Evolutionary conservation across 2,797 vertebrate genomes (phyloP), one percentile per base, ranked within the genome.

Genomic region (Catamblyrhynchus diadema): DNA sequence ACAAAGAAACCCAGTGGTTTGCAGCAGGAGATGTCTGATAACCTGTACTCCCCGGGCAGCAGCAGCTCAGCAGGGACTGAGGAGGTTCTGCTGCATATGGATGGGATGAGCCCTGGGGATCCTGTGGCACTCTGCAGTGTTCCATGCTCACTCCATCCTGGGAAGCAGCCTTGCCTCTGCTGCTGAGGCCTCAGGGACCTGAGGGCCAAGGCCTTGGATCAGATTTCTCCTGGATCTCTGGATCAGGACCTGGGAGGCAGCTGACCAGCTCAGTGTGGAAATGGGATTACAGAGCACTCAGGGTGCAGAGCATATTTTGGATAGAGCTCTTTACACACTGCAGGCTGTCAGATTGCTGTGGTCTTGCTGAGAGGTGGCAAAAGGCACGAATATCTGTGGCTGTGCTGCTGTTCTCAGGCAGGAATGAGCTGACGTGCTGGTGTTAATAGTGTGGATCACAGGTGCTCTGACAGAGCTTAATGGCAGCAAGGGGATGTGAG

Each of bases 291-390:
- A 4, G 51, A 66, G 64, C 54, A 8, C 73, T 66, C 1, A 0
- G 67, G 37, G 33, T 77, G 64, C 60, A 45, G 64, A 54, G 30
- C 12, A 2, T 60, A 7, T 53, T 80, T 66, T 5, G 8, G 67
- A 65, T 39, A 10, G 56, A 69, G 61, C 42, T 50, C 18, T 69
- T 64, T 64, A n/a, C 4, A 0, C 3, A 2, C 61, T 69, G 65
- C 42, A 33, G 39, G 30, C 80, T 74, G 79, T 72, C 50, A 7
- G 22, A 37, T n/a, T 71, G 57, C 91, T 81, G 69, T 2, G 10
- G 48, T 57, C 39, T 59, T 65, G 59, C 77, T 50, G 54, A 90
- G 82, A 88, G 91, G 85, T 83, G 91, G 65, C 11, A 19, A 86
- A 90, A 86, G 60, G 48, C 54, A 53, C 1, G 41, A 74, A 35